Evolutionary conservation across 2,888 invertebrate species (phyloP), one percentile per base, ranked within the genome.

Genomic region (Leucophenga montana): DNA sequence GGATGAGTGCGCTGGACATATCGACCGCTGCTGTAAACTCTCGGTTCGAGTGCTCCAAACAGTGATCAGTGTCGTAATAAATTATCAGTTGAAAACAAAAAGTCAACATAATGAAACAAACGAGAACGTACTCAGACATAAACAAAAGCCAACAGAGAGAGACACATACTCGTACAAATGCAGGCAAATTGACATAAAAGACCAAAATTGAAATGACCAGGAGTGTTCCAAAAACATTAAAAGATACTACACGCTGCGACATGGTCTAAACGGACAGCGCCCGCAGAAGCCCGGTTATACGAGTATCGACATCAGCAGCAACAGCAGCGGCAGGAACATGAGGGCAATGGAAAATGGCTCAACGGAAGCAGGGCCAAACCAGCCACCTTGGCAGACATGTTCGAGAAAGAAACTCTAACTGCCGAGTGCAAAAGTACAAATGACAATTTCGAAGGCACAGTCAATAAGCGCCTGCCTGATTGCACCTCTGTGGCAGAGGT

Each of bases 381-480:
- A 50, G 13, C 72, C 39, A 14, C 20, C 31, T 69, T 66, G 59
- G 54, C 73, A 71, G 71, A 74, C 71, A 27, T 11, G n/a, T 33
- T 39, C 18, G n/a, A 31, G 14, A 31, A 20, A 8, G 14, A n/a
- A 59, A n/a, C 18, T 50, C 27, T 50, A 27, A 57, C 16, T 1
- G 33, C 16, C 50, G 53, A 31, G 48, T 39, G 44, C 61, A 39
- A 46, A 57, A 57, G 27, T 69, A 77, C 73, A 70, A 83, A 77
- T 84, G 83, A 83, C 83, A 84, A 84, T 78, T 82, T 84, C 75
- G 79, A 84, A 83, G 83, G 82, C 82, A 82, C 83, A 84, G 83
- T 82, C 82, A 82, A 82, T 82, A 82, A 82, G 82, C 71, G 74
- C 78, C 80, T 50, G 50, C 50, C 16, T 50, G 50, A n/a, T 18